Conservation (phyloP, 2,113 vertebrate species). For the Candoia aspera region DNA sequence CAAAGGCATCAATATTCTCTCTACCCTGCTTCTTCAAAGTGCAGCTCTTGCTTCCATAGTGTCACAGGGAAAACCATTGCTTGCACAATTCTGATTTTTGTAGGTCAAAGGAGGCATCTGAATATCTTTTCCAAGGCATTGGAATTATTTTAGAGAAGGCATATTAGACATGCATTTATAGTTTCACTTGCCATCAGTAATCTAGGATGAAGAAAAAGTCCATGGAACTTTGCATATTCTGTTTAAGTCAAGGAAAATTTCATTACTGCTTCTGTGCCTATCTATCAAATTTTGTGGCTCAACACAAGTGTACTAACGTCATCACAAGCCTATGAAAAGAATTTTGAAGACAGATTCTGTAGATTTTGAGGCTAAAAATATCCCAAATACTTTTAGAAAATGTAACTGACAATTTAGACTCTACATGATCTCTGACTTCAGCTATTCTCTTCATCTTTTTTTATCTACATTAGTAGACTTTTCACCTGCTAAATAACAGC, state of each 20-base stretch:
- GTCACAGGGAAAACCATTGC: neutral
- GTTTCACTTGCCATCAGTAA: conserved; percentile 39
- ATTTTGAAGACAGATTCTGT: conserved; percentile 1
- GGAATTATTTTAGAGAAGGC: conserved; percentile 56
- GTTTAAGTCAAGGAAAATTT: conserved; percentile 40
- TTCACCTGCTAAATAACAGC: neutral
- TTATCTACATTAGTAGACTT: neutral
- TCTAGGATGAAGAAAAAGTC: neutral
- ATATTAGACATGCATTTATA: conserved; percentile 56
- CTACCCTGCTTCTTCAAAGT: neutral
- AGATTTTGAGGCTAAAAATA: conserved; percentile 17
- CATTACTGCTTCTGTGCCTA: conserved; percentile 27
- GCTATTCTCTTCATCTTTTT: neutral
- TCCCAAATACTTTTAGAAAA: conserved; percentile 30
- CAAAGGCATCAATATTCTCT: neutral
- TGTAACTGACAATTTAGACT: neutral
- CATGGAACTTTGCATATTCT: conserved; percentile 1
- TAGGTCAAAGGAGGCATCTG: neutral
- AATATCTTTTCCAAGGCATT: neutral
- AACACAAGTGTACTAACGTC: conserved; percentile 49
- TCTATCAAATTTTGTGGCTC: conserved; percentile 32
- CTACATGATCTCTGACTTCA: neutral
- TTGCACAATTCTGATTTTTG: neutral
- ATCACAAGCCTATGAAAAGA: conserved; percentile 20
- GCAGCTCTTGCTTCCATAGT: neutral